Evolutionary conservation across 1,140 invertebrate species (phyloP), one percentile per base, ranked within the genome.

Genomic region (Megalonaias nervosa): DNA sequence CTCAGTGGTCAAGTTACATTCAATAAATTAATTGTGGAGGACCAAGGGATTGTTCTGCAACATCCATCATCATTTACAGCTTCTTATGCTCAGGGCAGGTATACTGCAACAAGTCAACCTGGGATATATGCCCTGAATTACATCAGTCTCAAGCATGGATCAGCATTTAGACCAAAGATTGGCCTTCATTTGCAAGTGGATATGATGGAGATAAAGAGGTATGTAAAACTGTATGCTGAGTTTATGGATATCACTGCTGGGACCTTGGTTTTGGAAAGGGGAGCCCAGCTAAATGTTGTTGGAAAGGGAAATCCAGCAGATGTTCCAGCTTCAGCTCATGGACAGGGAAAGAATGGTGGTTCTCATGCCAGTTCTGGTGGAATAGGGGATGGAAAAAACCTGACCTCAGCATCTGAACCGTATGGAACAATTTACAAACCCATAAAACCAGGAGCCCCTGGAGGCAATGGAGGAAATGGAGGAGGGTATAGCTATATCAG

Each of bases 381-480:
- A 19, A 82, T 87, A 13, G 81, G 80, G 23, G 59, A 74, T 26
- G 72, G 70, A 15, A 65, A 70, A n/a, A 81, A 61, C 14, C 21
- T 80, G 0, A 48, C 31, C n/a, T 26, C 69, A 59, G 81, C 83
- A 19, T 80, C 85, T 21, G 48, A 65, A 38, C 79, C 85, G 11
- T 87, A 82, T 82, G 85, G 85, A 38, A 81, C 85, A 11, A 80
- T 86, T 17, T 87, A 86, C 67, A 55, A 65, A 38, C 84, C 86
- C 0, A n/a, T 61, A 11, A 74, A 76, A 16, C 77, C 73, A 4
- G 86, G 86, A 56, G 78, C 85, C 3, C 75, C 74, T 55, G 84
- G 85, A 23, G 86, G 85, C 11, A 71, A 75, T 55, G 84, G 80
- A 19, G 84, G 77, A 12, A 16, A 75, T 21, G 86, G 86, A 58